Evolutionary conservation across 2,113 vertebrate species (phyloP).

Genomic region (Hassar affinis): DNA sequence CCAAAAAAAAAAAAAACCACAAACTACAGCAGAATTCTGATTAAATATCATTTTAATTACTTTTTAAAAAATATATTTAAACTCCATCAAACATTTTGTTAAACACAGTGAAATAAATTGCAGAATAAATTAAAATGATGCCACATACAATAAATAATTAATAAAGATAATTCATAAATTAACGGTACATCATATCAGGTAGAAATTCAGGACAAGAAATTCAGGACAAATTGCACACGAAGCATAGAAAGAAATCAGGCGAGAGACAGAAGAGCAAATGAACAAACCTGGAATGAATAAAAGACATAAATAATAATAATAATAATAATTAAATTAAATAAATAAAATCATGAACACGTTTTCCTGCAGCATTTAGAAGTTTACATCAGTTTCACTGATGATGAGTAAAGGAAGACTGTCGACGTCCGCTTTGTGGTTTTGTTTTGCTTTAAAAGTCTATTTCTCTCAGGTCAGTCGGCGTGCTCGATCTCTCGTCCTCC

Average conservation of each 20-base stretch:
- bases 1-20: neutral
- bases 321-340: conserved; percentile 46
- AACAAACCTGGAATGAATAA: conserved; percentile 25
- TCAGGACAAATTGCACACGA: conserved; percentile 43
- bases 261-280: conserved; percentile 16
- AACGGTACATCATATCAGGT: conserved; percentile 22
- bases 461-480: conserved; percentile 75
- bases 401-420: conserved; percentile 41
- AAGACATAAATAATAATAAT: conserved; percentile 62
- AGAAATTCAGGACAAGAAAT: conserved; percentile 25
- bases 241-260: conserved; percentile 41
- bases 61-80: conserved; percentile 50
- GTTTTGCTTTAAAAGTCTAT: conserved; percentile 69
- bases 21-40: neutral
- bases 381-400: conserved; percentile 74
- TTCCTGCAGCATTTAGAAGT: conserved; percentile 51
- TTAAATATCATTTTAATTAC: conserved; percentile 27
- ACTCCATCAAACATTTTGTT: conserved; percentile 30
- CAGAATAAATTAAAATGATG: conserved; percentile 66
- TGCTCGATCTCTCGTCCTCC: conserved; percentile 68
- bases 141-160: conserved; percentile 50
- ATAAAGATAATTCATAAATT: conserved; percentile 61
- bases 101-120: conserved; percentile 50
- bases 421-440: conserved; percentile 48
- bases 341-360: conserved; percentile 46